Percentiles rank a stretch among this genome's conserved stretches.
phyloP scores from a whole-genome alignment of 2,888 invertebrate species.

The Dysmachus trigonus region DNA sequence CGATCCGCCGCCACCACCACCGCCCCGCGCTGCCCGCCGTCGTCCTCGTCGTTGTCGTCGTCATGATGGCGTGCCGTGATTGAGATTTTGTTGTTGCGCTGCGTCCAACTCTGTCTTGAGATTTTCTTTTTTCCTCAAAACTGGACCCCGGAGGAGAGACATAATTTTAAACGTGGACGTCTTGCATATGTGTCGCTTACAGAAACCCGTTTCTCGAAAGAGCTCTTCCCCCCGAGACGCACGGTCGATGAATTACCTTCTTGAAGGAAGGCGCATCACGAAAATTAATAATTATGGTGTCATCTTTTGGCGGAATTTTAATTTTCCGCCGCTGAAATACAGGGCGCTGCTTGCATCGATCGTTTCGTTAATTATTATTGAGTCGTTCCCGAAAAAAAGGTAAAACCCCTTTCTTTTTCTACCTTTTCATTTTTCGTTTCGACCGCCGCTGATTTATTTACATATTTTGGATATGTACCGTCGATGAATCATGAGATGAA shows the following conservation, averaged over 20 bases:
- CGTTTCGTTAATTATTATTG: background rate
- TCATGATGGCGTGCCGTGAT: background rate
- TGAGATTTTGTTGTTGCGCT: background rate
- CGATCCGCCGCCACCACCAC: background rate
- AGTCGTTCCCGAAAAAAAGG: background rate
- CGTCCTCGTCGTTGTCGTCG: background rate
- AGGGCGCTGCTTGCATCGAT: background rate
- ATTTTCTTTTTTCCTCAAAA: background rate
- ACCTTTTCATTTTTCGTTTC: background rate
- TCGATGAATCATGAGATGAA: background rate
- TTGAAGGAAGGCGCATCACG: background rate
- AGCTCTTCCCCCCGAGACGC: background rate
- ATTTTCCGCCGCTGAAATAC: background rate
- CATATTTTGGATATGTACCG: background rate
- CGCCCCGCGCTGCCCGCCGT: no score
- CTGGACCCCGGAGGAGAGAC: background rate
- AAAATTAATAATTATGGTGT: background rate
- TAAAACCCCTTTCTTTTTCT: background rate
- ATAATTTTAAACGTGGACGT: background rate
- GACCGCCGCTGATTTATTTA: background rate
- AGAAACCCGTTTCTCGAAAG: background rate
- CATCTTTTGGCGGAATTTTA: background rate
- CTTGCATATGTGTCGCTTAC: background rate
- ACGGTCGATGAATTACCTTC: background rate
- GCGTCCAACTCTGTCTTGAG: background rate